phyloP scores from a whole-genome alignment of 2,888 invertebrate genomes.

The Sericinus montela region DNA sequence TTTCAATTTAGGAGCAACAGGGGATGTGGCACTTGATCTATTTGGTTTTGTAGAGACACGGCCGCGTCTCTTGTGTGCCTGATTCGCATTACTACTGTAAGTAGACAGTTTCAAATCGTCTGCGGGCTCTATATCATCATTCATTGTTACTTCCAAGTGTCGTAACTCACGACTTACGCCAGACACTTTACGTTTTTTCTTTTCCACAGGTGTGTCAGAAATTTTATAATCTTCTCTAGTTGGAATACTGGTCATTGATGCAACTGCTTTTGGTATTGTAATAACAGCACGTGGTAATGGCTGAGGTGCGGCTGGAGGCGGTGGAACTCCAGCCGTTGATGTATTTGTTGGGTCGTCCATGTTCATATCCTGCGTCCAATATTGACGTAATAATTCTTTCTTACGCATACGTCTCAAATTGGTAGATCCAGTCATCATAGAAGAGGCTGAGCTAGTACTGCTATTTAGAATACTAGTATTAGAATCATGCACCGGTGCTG shows the following conservation, averaged over 20 bases:
- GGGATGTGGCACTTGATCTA: constrained; percentile 39
- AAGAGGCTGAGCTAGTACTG: constrained; percentile 60
- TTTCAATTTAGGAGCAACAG: constrained; percentile 85
- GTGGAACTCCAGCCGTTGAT: constrained; percentile 66
- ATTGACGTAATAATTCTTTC: constrained; percentile 90
- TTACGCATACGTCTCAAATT: constrained; percentile 92
- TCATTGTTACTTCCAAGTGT: constrained; percentile 80
- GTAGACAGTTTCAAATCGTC: constrained; percentile 55
- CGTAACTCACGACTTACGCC: constrained; percentile 81
- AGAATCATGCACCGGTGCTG: constrained; percentile 51
- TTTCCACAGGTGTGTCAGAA: constrained; percentile 82
- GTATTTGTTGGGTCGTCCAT: constrained; percentile 85
- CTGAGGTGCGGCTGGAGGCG: constrained; percentile 79
- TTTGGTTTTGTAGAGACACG: constrained; percentile 47
- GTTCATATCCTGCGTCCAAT: constrained; percentile 91
- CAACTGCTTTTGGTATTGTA: constrained; percentile 92
- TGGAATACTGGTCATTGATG: constrained; percentile 92
- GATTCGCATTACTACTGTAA: constrained; percentile 35
- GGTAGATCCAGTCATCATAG: constrained; percentile 81
- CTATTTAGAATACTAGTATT: constrained; percentile 50
- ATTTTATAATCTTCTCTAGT: constrained; percentile 90
- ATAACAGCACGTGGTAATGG: constrained; percentile 84
- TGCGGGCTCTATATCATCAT: constrained; percentile 73
- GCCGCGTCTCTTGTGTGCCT: constrained; percentile 51
- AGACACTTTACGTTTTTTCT: constrained; percentile 82